These are phyloP conservation scores for Myocastor coypus DNA, from an alignment of 2,113 vertebrate genomes.

Conservation along the genomic window DNA sequence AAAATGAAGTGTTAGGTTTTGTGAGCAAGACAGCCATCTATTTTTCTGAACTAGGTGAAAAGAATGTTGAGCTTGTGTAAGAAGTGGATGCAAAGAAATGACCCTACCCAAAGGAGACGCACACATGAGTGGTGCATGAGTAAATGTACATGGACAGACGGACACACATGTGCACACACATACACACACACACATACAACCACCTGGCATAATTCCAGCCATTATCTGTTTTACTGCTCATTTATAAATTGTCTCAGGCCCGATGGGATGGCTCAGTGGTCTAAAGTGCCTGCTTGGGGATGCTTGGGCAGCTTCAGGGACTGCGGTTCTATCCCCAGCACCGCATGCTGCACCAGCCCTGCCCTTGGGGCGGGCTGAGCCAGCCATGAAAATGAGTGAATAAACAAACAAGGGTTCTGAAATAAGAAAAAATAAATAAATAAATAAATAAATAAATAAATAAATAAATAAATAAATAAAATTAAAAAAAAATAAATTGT, in stretches of 20 bases:
- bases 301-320: too few species aligned
- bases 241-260: not conserved
- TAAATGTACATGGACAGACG: accelerated
- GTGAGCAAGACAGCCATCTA: accelerated
- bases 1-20: conserved; percentile 67
- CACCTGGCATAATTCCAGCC: accelerated
- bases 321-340: too few species aligned
- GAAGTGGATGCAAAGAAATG: not conserved
- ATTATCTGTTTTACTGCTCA: not conserved
- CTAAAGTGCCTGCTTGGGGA: too few species aligned
- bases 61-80: not conserved
- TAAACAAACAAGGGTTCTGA: too few species aligned
- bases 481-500: too few species aligned
- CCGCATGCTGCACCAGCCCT: too few species aligned
- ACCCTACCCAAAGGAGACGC: not conserved
- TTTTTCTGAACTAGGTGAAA: not conserved
- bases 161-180: not conserved
- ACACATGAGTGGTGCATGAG: not conserved
- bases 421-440: too few species aligned
- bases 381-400: too few species aligned
- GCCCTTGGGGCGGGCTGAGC: too few species aligned
- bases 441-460: too few species aligned
- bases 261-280: too few species aligned
- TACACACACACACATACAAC: not conserved
- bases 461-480: too few species aligned